These are phyloP conservation scores for Nephila pilipes DNA, from an alignment of 1,140 invertebrate genomes.

Conservation along the genomic window DNA sequence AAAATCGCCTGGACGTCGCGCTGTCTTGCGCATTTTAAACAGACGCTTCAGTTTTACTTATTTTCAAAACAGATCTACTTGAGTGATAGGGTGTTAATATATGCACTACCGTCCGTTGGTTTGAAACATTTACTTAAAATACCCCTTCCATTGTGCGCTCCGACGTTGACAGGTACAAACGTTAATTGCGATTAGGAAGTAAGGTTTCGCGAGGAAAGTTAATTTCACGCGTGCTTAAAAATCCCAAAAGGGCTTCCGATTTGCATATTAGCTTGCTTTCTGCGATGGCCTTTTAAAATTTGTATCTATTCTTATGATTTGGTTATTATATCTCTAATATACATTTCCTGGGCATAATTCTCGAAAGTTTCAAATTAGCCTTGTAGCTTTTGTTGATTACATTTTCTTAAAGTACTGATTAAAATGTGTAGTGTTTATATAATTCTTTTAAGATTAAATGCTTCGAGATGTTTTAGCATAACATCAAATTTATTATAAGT, in stretches of 20 bases:
- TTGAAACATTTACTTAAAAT: conserved; percentile 41
- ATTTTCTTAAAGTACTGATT: too few species aligned
- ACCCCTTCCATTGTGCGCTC: conserved; percentile 15
- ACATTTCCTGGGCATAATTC: not conserved
- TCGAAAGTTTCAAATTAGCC: not conserved
- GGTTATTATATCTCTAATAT: not conserved
- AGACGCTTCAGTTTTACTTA: conserved; percentile 18
- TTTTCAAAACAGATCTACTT: conserved; percentile 1
- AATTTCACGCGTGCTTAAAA: conserved; percentile 32
- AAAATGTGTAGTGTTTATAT: too few species aligned
- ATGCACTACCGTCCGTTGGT: not conserved
- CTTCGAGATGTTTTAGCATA: too few species aligned
- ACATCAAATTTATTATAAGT: too few species aligned
- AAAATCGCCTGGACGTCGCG: not conserved
- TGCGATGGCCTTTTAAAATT: not conserved
- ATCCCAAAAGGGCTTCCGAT: not conserved
- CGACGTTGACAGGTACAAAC: conserved; percentile 20
- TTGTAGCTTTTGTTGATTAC: not conserved
- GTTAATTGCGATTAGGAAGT: conserved; percentile 34
- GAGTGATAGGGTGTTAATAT: conserved; percentile 62
- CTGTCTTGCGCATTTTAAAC: conserved; percentile 47
- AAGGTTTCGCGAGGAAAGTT: not conserved
- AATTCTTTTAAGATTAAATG: too few species aligned
- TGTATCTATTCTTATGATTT: not conserved
- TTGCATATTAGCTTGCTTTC: not conserved